phyloP scores from a whole-genome alignment of 2,797 vertebrate genomes.

The Thripadectes ignobilis region DNA sequence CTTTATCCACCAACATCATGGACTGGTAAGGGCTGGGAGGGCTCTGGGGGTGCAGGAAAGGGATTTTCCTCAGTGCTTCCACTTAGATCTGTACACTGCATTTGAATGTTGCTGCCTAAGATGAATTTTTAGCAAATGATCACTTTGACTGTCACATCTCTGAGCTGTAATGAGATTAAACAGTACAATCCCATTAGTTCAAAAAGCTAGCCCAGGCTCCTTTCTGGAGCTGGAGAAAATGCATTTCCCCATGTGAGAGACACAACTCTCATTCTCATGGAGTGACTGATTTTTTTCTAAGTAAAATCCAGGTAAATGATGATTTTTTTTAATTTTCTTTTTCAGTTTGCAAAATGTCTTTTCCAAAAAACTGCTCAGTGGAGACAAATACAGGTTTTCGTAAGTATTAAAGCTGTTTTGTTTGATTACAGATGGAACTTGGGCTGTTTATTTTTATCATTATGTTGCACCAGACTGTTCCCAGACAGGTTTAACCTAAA shows the following conservation, averaged over 20 bases:
- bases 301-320: neutral
- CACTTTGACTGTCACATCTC: fast-evolving
- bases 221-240: neutral
- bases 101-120: neutral
- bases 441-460: neutral
- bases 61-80: neutral
- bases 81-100: fast-evolving
- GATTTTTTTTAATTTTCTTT: neutral
- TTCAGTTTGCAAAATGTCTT: slow-evolving; percentile 96
- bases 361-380: slow-evolving; percentile 95
- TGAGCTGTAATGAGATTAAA: neutral
- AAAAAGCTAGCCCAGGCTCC: neutral
- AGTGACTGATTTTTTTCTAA: neutral
- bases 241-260: neutral
- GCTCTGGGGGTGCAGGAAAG: fast-evolving
- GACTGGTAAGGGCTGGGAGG: slow-evolving; percentile 84
- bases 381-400: slow-evolving; percentile 96
- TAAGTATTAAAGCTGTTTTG: slow-evolving; percentile 66
- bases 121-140: neutral
- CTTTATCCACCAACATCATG: slow-evolving; percentile 97
- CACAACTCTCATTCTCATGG: neutral
- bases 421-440: neutral
- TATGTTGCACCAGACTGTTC: neutral
- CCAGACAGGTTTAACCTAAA: neutral
- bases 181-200: neutral